Evolutionary conservation across 2,888 invertebrate genomes (phyloP).

Genomic region (Gerris lacustris): DNA sequence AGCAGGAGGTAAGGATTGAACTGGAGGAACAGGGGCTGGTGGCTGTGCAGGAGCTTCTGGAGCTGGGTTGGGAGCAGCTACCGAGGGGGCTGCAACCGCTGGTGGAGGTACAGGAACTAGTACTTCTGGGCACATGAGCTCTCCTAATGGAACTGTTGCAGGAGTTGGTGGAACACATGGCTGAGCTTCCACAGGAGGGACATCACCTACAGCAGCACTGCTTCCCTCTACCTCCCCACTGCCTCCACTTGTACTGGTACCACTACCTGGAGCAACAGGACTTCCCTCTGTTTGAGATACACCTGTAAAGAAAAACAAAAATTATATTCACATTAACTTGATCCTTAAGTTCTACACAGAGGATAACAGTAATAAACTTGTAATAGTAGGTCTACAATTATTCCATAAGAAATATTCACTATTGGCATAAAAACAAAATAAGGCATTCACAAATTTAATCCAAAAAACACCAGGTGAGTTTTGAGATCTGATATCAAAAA

Average conservation of each 20-base stretch:
- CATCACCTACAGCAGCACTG: slow-evolving; percentile 6
- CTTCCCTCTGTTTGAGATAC: slow-evolving; percentile 4
- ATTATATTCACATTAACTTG: not conserved
- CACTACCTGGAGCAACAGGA: slow-evolving; percentile 6
- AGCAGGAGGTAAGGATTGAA: slow-evolving; percentile 30
- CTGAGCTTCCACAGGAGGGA: slow-evolving; percentile 27
- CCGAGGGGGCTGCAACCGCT: slow-evolving; percentile 34
- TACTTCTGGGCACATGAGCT: slow-evolving; percentile 16
- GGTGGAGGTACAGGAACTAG: slow-evolving; percentile 11
- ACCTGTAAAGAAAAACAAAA: not conserved
- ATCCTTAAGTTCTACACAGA: too few species aligned
- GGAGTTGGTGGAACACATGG: slow-evolving; percentile 32
- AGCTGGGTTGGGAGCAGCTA: slow-evolving; percentile 34
- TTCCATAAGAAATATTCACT: not conserved
- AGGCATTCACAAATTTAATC: not conserved
- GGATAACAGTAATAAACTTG: too few species aligned
- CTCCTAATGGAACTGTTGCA: slow-evolving; percentile 28
- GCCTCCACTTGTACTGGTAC: slow-evolving; percentile 6
- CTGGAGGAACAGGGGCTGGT: slow-evolving; percentile 36
- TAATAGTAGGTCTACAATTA: too few species aligned
- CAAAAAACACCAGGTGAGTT: too few species aligned
- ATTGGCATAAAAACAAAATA: not conserved
- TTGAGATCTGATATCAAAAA: too few species aligned
- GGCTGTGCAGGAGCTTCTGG: slow-evolving; percentile 31
- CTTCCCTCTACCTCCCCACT: not conserved